phyloP scores from a whole-genome alignment of 2,797 vertebrate species.

The Etheostoma perlongum region DNA sequence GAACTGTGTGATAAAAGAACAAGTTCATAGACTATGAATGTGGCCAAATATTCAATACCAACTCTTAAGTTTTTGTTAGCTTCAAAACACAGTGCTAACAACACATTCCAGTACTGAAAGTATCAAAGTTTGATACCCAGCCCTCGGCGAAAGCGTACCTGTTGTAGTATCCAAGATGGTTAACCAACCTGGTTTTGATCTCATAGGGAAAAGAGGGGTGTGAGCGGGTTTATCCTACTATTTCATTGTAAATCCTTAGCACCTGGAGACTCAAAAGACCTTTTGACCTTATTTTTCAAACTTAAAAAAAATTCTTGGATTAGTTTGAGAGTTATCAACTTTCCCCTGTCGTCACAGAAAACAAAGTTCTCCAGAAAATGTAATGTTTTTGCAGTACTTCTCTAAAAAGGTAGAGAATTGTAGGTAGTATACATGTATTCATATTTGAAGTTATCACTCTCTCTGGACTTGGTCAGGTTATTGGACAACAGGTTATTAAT shows the following conservation, averaged over 20 bases:
- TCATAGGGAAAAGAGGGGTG: background rate
- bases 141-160: slow-evolving; percentile 8
- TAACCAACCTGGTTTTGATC: slow-evolving; percentile 15
- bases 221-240: slow-evolving; percentile 1
- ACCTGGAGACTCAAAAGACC: slow-evolving; percentile 5
- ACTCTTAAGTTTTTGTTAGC: background rate
- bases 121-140: slow-evolving; percentile 9
- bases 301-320: background rate
- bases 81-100: background rate
- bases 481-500: background rate
- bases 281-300: background rate
- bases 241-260: slow-evolving; percentile 6
- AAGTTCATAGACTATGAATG: background rate
- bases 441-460: background rate
- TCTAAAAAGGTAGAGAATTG: background rate
- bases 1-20: slow-evolving; percentile 12
- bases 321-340: background rate
- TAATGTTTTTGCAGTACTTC: slow-evolving; percentile 7
- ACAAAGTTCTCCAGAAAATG: background rate
- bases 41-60: background rate
- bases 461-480: too few relatives aligned
- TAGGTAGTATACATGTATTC: slow-evolving; percentile 4
- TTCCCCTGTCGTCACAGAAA: background rate
- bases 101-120: slow-evolving; percentile 5
- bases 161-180: background rate